Evolutionary conservation across 2,888 invertebrate species (phyloP), one percentile per base, ranked within the genome.

Genomic region (Xestobium rufovillosum): DNA sequence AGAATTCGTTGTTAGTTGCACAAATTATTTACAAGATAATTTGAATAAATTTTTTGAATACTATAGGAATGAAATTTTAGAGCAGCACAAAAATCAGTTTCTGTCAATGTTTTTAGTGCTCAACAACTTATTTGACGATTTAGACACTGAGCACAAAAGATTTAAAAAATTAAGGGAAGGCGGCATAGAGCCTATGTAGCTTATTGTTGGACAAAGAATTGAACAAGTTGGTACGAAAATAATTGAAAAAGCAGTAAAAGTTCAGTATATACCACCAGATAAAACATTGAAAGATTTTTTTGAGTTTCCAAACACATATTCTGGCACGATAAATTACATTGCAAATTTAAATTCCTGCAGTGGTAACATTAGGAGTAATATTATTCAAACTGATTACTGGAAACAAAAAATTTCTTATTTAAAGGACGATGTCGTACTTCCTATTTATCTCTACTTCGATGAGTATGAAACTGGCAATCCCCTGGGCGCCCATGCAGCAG

Each of bases 401-500:
- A 26, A 26, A 32, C 14, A 36, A 1, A 45, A 45, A 34, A 36
- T 25, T 19, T 9, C n/a, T 15, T 10, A 31, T 26, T 11, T 33
- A 6, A 13, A 27, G n/a, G 15, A n/a, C 19, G 33, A 34, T 29
- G 26, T 40, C 13, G 29, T 38, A 11, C 14, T 43, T 9, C 45
- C 45, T 13, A 29, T 45, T 23, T 38, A 39, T 19, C 25, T 47
- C 2, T 47, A 44, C 26, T 47, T 39, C 33, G 43, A 46, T 14
- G 45, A 47, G n/a, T 42, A 37, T 33, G 50, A 51, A 29, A 44
- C 42, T n/a, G 42, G 41, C 10, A 47, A 45, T 27, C 31, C 47
- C 6, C 29, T 38, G 33, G 47, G 40, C 8, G 28, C 43, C 4
- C 35, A 36, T 33, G 26, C 41, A 10, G 39, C 38, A 6, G 33